These are phyloP conservation scores for Distichodus sexfasciatus DNA, from an alignment of 2,797 vertebrate species.

Conservation along the genomic window DNA sequence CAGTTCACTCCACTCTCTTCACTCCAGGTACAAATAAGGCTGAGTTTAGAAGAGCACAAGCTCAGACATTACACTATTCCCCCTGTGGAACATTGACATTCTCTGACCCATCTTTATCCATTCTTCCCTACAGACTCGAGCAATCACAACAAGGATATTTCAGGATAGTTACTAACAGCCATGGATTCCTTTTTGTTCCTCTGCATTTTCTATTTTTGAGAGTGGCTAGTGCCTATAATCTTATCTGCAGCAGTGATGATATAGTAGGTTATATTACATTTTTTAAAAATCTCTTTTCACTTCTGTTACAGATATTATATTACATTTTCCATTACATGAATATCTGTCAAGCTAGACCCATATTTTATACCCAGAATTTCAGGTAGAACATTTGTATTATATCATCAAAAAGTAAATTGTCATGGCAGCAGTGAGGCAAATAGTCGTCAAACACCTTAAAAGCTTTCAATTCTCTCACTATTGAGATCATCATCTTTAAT, in stretches of 20 bases:
- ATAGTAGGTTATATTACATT: no score
- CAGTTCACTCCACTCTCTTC: constrained; percentile 51
- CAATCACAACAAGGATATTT: constrained; percentile 27
- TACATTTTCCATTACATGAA: no score
- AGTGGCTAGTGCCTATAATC: no score
- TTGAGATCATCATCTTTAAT: constrained; percentile 34
- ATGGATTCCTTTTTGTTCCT: not conserved
- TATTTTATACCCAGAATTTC: not conserved
- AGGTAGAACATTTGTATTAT: not conserved
- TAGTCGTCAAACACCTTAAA: not conserved
- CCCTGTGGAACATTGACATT: constrained; percentile 52
- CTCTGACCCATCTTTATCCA: constrained; percentile 30
- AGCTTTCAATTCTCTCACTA: constrained; percentile 6
- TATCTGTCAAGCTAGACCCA: no score
- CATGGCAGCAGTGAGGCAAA: not conserved
- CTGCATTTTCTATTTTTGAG: no score
- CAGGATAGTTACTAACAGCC: constrained; percentile 15
- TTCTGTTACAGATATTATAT: no score
- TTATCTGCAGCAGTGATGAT: no score
- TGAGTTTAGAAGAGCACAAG: constrained; percentile 39
- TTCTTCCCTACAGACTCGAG: constrained; percentile 6
- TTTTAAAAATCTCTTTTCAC: no score
- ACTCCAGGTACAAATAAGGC: constrained; percentile 64
- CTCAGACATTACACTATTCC: constrained; percentile 27
- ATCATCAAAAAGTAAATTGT: not conserved